Base-by-base conservation (phyloP, 1,140 invertebrate genomes). In the Watersipora subatra region DNA sequence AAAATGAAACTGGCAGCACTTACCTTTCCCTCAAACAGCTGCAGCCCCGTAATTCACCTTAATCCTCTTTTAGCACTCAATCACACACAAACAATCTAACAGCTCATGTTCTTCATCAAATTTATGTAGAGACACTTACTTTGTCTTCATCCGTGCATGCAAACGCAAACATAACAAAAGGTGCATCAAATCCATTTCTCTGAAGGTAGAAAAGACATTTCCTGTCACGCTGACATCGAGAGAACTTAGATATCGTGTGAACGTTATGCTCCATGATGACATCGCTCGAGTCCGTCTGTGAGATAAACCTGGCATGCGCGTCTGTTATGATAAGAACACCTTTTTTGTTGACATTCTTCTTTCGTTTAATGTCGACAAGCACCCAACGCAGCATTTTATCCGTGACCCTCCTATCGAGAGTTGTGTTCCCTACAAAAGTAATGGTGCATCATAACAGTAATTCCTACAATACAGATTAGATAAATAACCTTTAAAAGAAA, bases 91-190 rank as follows among this genome's bases (percentile, higher is more conserved):
- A 55, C 46, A 55, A 17, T 17, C 46, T 22, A 22, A 55, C 46
- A 55, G 22, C 46, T 55, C 46, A 55, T 22, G 22, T 22, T 17
- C 46, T 22, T 17, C 17, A 17, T 17, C 46, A 55, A 17, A 22
- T 22, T 22, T 22, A 55, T 22, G 22, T 22, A 55, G 17, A 55
- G 22, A 22, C 46, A 55, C 46, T 7, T 25, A 59, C 58, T 22
- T 59, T 59, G 27, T 59, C 58, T 17, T 24, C 58, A 12, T 59
- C 7, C 22, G 7, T 22, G 58, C 22, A 24, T 59, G 22, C 22
- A 28, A 59, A 59, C 58, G 58, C 58, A 28, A 25, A 59, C 58
- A 59, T 28, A 22, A 59, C 58, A 22, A 59, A 7, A 17, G 58
- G 58, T 7, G 58, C 58, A 22, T 59, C 58, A 22, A 25, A 7